Evolutionary conservation across 2,113 vertebrate genomes (phyloP), one percentile per base, ranked within the genome.

Genomic region (Otocyon megalotis): DNA sequence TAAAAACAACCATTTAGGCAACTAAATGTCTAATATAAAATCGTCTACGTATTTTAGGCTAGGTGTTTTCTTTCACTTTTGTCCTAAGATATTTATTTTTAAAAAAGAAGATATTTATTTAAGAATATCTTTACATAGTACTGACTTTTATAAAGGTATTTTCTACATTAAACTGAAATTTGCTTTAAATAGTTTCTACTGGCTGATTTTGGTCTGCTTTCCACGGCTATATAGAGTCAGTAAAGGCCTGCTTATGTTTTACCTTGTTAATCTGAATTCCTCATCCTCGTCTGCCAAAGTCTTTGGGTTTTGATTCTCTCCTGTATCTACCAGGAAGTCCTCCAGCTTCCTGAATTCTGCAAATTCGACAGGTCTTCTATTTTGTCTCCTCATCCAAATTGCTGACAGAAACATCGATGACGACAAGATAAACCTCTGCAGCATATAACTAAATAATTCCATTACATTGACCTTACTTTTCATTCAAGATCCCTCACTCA

Each of bases 91-190:
- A 81, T 58, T 67, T 94, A 83, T 91, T 95, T 43, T 7, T 1
- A 43, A 43, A 43, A 43, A 43, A 43, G 43, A 43, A 43, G 43
- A 43, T 43, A 43, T 43, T 43, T 43, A 43, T 43, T 43, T 43
- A 43, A 43, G 72, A 74, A 60, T 82, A 88, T 90, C 88, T 88
- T 43, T 28, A 85, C 67, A 22, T 48, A 72, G 56, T 81, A 81
- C 30, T 30, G 24, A 74, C 81, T 88, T 8, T 16, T n/a, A 62
- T 60, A 93, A 85, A 81, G 10, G 3, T 65, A 48, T 48, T 81
- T 88, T 88, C 16, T 8, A 81, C n/a, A 62, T 88, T 81, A 63
- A 92, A 30, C 26, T 96, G 10, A 88, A 92, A 85, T 60, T 89
- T 85, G 50, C 53, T 53, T 85, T 62, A 77, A 91, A 54, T 65